Evolutionary conservation across 2,888 invertebrate species (phyloP).

Genomic region (Cryptosula pallasiana): DNA sequence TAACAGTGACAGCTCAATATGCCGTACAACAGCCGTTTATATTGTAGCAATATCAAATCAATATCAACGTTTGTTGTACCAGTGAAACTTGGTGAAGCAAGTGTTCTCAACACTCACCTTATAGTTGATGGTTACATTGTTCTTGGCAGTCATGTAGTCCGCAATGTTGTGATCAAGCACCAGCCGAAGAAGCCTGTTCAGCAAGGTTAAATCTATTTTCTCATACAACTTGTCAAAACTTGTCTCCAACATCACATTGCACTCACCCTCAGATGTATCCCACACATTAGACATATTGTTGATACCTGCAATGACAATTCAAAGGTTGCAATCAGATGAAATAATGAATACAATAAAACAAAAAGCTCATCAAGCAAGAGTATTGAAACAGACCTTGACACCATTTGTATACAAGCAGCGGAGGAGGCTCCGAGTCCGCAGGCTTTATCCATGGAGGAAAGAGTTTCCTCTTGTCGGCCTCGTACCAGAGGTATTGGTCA

Average conservation of each 20-base stretch:
- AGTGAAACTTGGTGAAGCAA: too few species aligned
- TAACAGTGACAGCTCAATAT: neutral
- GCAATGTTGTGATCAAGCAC: constrained; percentile 99
- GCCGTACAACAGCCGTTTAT: neutral
- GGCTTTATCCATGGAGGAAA: constrained; percentile 99
- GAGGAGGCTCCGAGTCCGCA: constrained; percentile 91
- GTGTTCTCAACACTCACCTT: constrained; percentile 60
- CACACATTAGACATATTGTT: constrained; percentile 89
- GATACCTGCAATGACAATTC: constrained; percentile 69
- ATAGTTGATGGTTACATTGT: constrained; percentile 99
- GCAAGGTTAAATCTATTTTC: constrained; percentile 95
- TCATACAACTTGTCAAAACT: constrained; percentile 98
- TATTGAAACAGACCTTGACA: constrained; percentile 73
- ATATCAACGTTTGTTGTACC: too few species aligned
- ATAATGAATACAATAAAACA: too few species aligned
- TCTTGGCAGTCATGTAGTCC: constrained; percentile 99
- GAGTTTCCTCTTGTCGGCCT: constrained; percentile 92
- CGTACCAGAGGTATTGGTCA: constrained; percentile 96
- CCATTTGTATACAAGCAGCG: constrained; percentile 83
- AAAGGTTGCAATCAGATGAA: too few species aligned
- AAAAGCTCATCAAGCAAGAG: too few species aligned
- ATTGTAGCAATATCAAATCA: too few species aligned
- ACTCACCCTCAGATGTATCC: constrained; percentile 98
- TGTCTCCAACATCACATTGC: constrained; percentile 94
- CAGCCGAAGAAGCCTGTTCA: constrained; percentile 87